phyloP scores from a whole-genome alignment of 2,888 invertebrate genomes.

The Portevinia maculata region DNA sequence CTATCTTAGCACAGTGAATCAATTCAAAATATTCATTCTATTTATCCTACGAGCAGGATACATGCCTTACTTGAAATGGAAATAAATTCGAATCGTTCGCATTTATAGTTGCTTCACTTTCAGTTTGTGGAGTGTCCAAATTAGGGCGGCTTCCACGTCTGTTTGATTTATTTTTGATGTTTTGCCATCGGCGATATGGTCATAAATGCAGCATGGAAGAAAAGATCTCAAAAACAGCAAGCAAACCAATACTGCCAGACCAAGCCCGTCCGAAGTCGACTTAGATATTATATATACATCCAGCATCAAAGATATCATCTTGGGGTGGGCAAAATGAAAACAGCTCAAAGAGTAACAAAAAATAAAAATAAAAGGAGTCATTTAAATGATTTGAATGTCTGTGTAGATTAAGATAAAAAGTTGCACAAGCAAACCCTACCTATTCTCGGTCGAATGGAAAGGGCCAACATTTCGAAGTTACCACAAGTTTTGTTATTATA shows the following conservation, averaged over 20 bases:
- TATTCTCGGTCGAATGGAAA: slow-evolving; percentile 7
- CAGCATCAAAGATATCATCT: slow-evolving; percentile 53
- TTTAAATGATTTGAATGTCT: slow-evolving; percentile 53
- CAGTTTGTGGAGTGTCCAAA: slow-evolving; percentile 4
- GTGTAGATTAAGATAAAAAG: slow-evolving; percentile 65
- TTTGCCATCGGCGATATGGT: slow-evolving; percentile 24
- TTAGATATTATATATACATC: slow-evolving; percentile 21
- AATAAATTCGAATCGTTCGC: slow-evolving; percentile 1
- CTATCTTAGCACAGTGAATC: slow-evolving; percentile 6
- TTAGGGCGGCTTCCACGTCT: slow-evolving; percentile 3
- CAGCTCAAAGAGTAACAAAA: slow-evolving; percentile 43
- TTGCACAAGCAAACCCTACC: slow-evolving; percentile 49
- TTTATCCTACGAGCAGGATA: background rate
- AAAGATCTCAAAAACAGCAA: slow-evolving; percentile 42
- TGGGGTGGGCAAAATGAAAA: slow-evolving; percentile 51
- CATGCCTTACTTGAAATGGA: no score
- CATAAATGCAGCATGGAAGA: slow-evolving; percentile 17
- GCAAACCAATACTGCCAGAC: slow-evolving; percentile 28
- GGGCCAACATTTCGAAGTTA: slow-evolving; percentile 35
- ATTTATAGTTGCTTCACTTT: background rate
- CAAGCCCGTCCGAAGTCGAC: slow-evolving; percentile 23
- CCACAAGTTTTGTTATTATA: slow-evolving; percentile 18
- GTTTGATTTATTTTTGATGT: slow-evolving; percentile 17
- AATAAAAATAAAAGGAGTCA: slow-evolving; percentile 17
- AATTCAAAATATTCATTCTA: slow-evolving; percentile 6